These are phyloP conservation scores for Microcebus jonahi DNA, from an alignment of 2,113 vertebrate genomes.

Conservation along the genomic window DNA sequence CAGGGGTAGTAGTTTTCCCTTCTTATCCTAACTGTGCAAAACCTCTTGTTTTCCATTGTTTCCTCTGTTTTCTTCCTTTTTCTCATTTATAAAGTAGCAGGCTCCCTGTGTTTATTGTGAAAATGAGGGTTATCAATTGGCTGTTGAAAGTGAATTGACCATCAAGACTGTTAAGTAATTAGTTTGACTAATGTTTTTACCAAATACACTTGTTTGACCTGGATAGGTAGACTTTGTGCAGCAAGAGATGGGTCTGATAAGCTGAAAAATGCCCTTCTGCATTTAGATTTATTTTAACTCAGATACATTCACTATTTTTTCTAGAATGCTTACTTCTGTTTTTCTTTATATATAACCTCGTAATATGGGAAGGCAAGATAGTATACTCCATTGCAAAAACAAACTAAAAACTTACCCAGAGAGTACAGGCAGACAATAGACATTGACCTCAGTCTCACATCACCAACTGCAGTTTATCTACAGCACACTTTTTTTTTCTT, in stretches of 20 bases:
- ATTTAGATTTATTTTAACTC: constrained; percentile 12
- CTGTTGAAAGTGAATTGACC: not conserved
- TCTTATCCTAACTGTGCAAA: not conserved
- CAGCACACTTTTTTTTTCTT: not conserved
- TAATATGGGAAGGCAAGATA: not conserved
- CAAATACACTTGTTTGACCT: not conserved
- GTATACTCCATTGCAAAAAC: not conserved
- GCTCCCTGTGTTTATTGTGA: not conserved
- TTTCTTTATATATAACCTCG: not conserved
- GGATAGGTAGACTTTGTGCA: not conserved
- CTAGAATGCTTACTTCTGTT: not conserved
- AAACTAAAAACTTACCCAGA: not conserved
- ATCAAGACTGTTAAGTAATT: not conserved
- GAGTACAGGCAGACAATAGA: not conserved
- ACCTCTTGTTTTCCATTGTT: not conserved
- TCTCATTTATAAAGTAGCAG: not conserved
- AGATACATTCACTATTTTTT: not conserved
- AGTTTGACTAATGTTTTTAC: not conserved
- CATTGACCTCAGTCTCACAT: not conserved
- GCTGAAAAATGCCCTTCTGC: not conserved
- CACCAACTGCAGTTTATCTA: not conserved
- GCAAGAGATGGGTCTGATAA: not conserved
- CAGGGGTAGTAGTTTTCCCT: not conserved
- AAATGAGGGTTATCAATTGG: not conserved
- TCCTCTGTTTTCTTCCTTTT: not conserved